These are phyloP conservation scores for Apaloderma vittatum DNA, from an alignment of 2,113 vertebrate genomes.

Conservation along the genomic window DNA sequence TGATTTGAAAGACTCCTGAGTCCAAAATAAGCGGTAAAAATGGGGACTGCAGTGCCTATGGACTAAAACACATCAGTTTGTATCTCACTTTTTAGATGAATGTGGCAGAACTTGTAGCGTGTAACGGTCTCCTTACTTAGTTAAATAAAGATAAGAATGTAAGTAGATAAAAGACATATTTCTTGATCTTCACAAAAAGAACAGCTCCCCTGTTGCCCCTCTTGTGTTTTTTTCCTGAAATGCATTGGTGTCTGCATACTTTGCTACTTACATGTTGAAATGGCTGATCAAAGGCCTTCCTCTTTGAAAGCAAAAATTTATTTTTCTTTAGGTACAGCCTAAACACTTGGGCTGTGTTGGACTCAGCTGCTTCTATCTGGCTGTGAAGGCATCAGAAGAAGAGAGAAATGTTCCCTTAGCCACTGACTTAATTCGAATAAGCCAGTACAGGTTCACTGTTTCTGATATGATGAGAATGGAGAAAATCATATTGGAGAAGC, in stretches of 20 bases:
- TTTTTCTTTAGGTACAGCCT: conserved; percentile 88
- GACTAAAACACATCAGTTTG: neutral
- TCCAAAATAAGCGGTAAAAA: neutral
- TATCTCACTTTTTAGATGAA: neutral
- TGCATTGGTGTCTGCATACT: neutral
- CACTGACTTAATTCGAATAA: conserved; percentile 93
- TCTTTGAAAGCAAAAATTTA: neutral
- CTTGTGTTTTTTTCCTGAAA: neutral
- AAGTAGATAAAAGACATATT: neutral
- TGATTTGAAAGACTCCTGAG: neutral
- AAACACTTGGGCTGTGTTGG: conserved; percentile 96
- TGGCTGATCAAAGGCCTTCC: neutral
- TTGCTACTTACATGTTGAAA: neutral
- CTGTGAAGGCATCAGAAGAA: conserved; percentile 91
- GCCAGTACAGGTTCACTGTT: conserved; percentile 93
- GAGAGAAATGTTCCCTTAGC: conserved; percentile 92
- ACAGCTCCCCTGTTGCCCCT: accelerated
- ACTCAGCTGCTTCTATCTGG: conserved; percentile 95
- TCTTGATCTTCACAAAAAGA: neutral
- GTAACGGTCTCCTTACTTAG: neutral
- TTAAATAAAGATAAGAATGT: neutral
- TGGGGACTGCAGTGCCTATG: neutral
- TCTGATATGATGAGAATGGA: conserved; percentile 99
- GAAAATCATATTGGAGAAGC: conserved; percentile 95
- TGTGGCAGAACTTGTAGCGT: neutral